Conservation (phyloP, 2,888 invertebrate species). For the Leptopterna dolabrata region DNA sequence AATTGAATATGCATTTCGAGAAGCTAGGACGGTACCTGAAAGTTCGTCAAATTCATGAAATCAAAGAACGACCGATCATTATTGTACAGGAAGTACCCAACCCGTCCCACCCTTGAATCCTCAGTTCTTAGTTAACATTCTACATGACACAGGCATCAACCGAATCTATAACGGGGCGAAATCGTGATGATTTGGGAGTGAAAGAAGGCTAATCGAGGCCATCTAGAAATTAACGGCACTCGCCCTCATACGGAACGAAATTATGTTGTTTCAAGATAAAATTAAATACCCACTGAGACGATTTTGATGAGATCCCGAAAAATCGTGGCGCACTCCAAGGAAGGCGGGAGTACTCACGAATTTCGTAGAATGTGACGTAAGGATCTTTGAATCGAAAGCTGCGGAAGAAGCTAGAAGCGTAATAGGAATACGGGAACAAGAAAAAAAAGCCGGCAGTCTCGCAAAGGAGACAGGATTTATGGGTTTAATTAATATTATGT, state of each 20-base stretch:
- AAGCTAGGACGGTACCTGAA: too few species aligned
- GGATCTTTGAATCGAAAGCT: neutral
- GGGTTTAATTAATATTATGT: slow-evolving; percentile 56
- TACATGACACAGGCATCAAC: too few species aligned
- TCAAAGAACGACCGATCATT: too few species aligned
- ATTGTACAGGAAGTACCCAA: too few species aligned
- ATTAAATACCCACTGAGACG: neutral
- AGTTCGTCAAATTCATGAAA: too few species aligned
- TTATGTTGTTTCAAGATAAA: neutral
- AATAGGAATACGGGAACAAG: neutral
- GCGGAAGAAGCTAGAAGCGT: neutral
- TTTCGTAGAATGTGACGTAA: neutral
- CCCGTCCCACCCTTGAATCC: too few species aligned
- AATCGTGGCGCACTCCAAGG: neutral
- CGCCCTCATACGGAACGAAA: neutral
- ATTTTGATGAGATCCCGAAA: neutral
- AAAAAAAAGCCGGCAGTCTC: slow-evolving; percentile 22
- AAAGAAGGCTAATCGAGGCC: neutral
- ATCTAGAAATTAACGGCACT: neutral
- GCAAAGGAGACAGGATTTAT: slow-evolving; percentile 52
- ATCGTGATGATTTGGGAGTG: neutral
- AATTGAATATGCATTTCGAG: too few species aligned
- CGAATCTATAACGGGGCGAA: neutral
- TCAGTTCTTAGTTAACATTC: too few species aligned
- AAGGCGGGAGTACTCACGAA: slow-evolving; percentile 3